Evolutionary conservation across 2,888 invertebrate species (phyloP).

Genomic region (Pteria penguin): DNA sequence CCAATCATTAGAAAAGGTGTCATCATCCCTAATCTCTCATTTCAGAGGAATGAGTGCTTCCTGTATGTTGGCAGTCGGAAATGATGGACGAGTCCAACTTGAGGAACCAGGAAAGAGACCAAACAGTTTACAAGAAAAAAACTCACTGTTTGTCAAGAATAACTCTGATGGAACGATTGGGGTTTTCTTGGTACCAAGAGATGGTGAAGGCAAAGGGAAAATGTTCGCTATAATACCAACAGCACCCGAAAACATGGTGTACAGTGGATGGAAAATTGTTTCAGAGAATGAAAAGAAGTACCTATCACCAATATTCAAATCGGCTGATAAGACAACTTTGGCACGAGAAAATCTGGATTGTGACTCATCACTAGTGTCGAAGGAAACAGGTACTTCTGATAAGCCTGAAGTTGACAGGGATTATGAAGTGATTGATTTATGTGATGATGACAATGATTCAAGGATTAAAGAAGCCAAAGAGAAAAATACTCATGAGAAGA

Average conservation of each 20-base stretch:
- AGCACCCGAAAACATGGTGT: background rate
- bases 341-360: no score
- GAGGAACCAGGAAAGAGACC: background rate
- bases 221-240: constrained; percentile 17
- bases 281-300: background rate
- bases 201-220: background rate
- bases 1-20: no score
- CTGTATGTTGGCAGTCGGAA: background rate
- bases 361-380: no score
- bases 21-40: no score
- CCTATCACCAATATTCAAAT: constrained; percentile 3
- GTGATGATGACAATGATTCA: background rate
- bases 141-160: background rate
- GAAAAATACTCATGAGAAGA: background rate
- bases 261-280: constrained; percentile 8
- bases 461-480: no score
- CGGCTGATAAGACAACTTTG: no score
- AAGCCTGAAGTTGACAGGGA: no score
- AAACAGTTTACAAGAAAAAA: background rate
- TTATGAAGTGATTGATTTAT: background rate
- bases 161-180: background rate
- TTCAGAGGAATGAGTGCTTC: background rate
- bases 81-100: background rate
- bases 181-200: background rate
- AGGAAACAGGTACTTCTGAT: no score